Evolutionary conservation across 2,888 invertebrate species (phyloP).

Genomic region (Drosophila kuntzei): DNA sequence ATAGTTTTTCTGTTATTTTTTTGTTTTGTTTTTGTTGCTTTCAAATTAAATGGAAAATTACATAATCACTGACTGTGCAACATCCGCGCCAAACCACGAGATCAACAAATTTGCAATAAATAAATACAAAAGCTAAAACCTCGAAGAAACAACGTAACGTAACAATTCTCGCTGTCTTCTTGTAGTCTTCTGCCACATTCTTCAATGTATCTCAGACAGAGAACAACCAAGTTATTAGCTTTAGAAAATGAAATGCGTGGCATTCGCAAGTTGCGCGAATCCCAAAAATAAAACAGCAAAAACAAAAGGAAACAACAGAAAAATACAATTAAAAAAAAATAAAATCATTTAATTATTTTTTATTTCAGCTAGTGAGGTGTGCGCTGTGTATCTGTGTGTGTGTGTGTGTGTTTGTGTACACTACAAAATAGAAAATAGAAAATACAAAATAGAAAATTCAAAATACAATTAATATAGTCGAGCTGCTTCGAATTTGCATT

Average conservation of each 20-base stretch:
- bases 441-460: constrained; percentile 46
- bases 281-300: constrained; percentile 74
- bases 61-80: constrained; percentile 68
- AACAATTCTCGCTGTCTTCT: constrained; percentile 23
- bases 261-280: constrained; percentile 51
- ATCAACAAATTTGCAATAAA: constrained; percentile 47
- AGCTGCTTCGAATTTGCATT: constrained; percentile 46
- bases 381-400: constrained; percentile 13
- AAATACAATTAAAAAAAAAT: constrained; percentile 20
- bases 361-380: constrained; percentile 1
- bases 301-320: constrained; percentile 30
- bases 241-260: constrained; percentile 67
- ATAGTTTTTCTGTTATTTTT: constrained; percentile 30
- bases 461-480: constrained; percentile 69
- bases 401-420: constrained; percentile 20
- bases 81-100: constrained; percentile 50
- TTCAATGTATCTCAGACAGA: constrained; percentile 20
- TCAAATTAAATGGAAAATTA: constrained; percentile 57
- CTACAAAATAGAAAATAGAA: constrained; percentile 15
- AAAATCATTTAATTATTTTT: constrained; percentile 1
- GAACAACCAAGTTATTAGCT: constrained; percentile 75
- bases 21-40: constrained; percentile 1
- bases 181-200: constrained; percentile 7
- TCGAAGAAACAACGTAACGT: constrained; percentile 41
- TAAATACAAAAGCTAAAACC: constrained; percentile 48